These are phyloP conservation scores for Samia ricini DNA, from an alignment of 1,140 invertebrate genomes.

Conservation along the genomic window DNA sequence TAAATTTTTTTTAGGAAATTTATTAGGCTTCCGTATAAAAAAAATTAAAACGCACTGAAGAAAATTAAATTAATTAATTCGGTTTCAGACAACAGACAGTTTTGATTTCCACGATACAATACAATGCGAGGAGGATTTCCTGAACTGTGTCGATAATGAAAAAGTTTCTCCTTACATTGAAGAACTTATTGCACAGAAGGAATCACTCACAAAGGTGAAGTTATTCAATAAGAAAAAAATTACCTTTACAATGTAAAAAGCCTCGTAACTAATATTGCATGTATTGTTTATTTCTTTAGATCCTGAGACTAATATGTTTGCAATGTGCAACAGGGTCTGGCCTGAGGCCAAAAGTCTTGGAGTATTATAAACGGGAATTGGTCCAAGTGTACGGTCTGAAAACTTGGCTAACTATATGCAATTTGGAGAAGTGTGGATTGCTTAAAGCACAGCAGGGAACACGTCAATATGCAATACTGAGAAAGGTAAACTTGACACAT, in stretches of 20 bases:
- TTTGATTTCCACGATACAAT: conserved; percentile 78
- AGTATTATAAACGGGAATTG: conserved; percentile 95
- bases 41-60: too few species aligned
- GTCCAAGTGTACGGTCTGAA: conserved; percentile 95
- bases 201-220: conserved; percentile 87
- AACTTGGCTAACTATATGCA: conserved; percentile 89
- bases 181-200: conserved; percentile 91
- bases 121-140: conserved; percentile 91
- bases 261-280: too few species aligned
- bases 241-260: neutral
- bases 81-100: conserved; percentile 66
- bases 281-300: too few species aligned
- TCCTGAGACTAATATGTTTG: conserved; percentile 92
- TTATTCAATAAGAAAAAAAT: too few species aligned
- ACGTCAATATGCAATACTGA: conserved; percentile 83
- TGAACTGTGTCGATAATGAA: conserved; percentile 94
- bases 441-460: conserved; percentile 85
- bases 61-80: too few species aligned
- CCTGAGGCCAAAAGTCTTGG: conserved; percentile 92
- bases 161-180: conserved; percentile 93
- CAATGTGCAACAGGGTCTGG: conserved; percentile 93
- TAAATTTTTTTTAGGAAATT: too few species aligned
- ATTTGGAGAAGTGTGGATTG: conserved; percentile 93
- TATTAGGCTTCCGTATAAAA: too few species aligned
- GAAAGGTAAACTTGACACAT: conserved; percentile 81